A percentile compares a stretch with the other conserved stretches of the same genome.
Conservation (phyloP, 2,797 vertebrate species). For the Salmo trutta region DNA sequence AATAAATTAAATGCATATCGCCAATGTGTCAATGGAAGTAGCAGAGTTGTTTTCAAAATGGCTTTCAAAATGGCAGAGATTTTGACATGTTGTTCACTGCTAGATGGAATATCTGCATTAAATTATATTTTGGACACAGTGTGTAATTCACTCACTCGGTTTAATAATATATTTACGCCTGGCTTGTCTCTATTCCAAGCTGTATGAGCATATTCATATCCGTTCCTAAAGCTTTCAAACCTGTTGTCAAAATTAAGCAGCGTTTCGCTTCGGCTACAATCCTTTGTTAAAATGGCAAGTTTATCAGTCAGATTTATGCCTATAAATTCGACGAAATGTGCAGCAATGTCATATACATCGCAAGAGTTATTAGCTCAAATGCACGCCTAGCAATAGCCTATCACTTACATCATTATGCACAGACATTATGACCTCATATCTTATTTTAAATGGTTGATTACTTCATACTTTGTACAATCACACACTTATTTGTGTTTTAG, state of each 20-base stretch:
- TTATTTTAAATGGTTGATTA: neutral
- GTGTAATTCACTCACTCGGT: neutral
- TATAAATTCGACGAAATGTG: neutral
- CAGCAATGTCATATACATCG: neutral
- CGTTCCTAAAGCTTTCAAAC: neutral
- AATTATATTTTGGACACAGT: neutral
- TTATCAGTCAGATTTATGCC: neutral
- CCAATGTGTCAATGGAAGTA: neutral
- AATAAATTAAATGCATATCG: neutral
- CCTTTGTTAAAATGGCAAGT: neutral
- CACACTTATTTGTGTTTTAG: neutral
- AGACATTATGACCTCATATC: neutral
- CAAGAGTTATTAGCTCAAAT: neutral
- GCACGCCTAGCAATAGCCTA: too few relatives aligned
- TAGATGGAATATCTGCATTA: neutral
- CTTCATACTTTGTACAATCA: neutral
- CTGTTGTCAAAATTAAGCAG: neutral
- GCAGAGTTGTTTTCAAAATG: neutral
- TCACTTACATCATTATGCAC: neutral
- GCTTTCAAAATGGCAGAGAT: neutral
- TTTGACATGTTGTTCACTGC: neutral
- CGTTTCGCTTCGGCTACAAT: neutral
- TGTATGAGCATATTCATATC: neutral
- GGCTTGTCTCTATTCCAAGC: neutral
- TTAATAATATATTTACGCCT: neutral